Base-by-base conservation (phyloP, 2,888 invertebrate species). In the Melanostoma scalare region DNA sequence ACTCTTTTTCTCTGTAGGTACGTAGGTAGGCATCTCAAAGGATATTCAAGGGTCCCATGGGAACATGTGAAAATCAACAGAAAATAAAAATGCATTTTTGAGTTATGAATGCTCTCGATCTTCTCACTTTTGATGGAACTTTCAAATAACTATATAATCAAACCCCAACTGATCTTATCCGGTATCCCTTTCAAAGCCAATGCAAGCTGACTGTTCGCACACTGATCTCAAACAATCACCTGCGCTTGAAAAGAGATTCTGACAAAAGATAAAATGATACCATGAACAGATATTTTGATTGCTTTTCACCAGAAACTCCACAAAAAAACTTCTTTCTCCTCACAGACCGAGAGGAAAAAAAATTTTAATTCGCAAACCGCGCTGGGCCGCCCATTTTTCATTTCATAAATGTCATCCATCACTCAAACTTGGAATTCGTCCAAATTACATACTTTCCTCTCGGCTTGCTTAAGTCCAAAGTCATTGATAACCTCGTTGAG, bases 371-470 rank as follows among this genome's bases (percentile, higher is more conserved):
- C 61, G 68, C 77, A 31, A 71, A 61, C 61, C 68, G 63, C 67
- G 56, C 33, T 36, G 35, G 56, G 50, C 63, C 61, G 77, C 78
- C 81, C 77, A 56, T 72, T 78, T 77, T 67, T 74, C 60, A 44
- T 71, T 84, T 71, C 79, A 79, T 67, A 84, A 84, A 75, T 84
- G 84, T 84, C 84, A 84, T 79, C 84, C 84, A 84, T 84, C 84
- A 84, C 84, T 84, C 79, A 84, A 56, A 65, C 50, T 61, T 2
- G 36, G 40, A 68, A 73, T 68, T 60, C 36, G 33, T 44, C 56
- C 58, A 74, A 74, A 84, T 84, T 78, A 74, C 65, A 79, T 38
- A 71, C 74, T 69, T 74, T 65, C 65, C 44, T 61, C 44, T 38
- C 44, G 30, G 42, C 46, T 50, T 44, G 58, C 50, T 46, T 63